Evolutionary conservation across 2,113 vertebrate species (phyloP), one percentile per base, ranked within the genome.

Genomic region (Loxodonta africana): DNA sequence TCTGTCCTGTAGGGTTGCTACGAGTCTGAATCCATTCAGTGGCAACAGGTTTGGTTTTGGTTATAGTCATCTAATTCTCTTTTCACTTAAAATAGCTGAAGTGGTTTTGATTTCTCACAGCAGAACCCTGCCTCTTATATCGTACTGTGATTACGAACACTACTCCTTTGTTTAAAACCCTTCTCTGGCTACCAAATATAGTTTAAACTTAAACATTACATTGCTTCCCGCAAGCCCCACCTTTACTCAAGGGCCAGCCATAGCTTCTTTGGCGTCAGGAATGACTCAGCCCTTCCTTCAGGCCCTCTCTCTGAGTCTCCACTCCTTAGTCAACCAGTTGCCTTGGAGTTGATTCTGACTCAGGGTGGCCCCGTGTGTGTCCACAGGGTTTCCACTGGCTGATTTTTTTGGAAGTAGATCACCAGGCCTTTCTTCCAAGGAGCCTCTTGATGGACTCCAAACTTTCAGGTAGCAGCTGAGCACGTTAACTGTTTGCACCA

Each of bases 61-160:
- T 88, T 51, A 46, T 67, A 77, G 25, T 57, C 30, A 41, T 85
- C 30, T 77, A 78, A 62, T 74, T 83, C 48, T 77, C 57, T 76
- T 95, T 90, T 44, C 23, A 60, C 26, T 67, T 88, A 81, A 67
- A 71, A 51, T 71, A 28, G 46, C 62, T 37, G 57, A 63, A 87
- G 48, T 63, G 12, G 33, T 76, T 94, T 74, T 83, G 67, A 78
- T 71, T 95, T 96, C n/a, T 51, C 57, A 48, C 57, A 80, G 18
- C 18, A 78, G 83, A 88, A 41, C 11, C 69, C 37, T 87, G 46
- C 46, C 78, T 67, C 51, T 83, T 74, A 92, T 1, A n/a, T 53
- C 12, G 28, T 76, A 73, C 73, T 82, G 5, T 26, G 51, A 33
- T 85, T 12, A 51, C 4, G 46, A 0, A 6, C 48, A 48, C 48